Evolutionary conservation across 2,797 vertebrate genomes (phyloP).

Genomic region (Crypturellus tataupa): DNA sequence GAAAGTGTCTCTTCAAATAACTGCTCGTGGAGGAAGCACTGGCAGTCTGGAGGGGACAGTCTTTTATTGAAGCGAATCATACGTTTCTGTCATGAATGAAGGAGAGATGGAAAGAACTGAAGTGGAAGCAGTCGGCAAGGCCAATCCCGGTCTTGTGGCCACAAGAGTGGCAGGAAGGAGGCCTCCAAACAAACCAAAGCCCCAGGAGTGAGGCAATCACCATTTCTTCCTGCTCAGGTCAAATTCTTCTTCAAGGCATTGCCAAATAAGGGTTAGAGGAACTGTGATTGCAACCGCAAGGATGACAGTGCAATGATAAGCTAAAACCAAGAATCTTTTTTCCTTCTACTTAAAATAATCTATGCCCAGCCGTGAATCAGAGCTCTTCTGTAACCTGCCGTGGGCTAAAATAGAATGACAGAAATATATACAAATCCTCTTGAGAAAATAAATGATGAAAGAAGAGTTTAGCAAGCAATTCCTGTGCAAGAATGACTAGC

Average conservation of each 20-base stretch:
- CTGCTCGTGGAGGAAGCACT: background rate
- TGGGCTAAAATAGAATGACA: slow-evolving; percentile 5
- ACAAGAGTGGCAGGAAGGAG: slow-evolving; percentile 40
- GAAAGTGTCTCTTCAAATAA: background rate
- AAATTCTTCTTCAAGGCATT: slow-evolving; percentile 54
- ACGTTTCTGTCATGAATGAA: background rate
- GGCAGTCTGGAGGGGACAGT: background rate
- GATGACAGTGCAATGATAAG: slow-evolving; percentile 54
- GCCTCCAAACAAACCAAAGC: slow-evolving; percentile 2
- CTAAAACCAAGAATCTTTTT: slow-evolving; percentile 12
- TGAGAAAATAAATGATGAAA: slow-evolving; percentile 32
- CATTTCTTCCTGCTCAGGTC: slow-evolving; percentile 13
- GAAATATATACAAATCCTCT: slow-evolving; percentile 8
- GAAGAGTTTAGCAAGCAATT: background rate
- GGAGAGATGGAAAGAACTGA: background rate
- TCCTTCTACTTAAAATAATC: slow-evolving; percentile 29
- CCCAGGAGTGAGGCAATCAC: background rate
- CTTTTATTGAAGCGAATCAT: background rate
- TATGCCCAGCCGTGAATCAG: background rate
- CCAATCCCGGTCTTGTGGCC: background rate
- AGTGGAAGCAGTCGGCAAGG: slow-evolving; percentile 18
- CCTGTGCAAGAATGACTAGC: background rate
- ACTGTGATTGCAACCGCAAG: slow-evolving; percentile 28
- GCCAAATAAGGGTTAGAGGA: slow-evolving; percentile 43
- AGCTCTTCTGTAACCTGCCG: background rate